Percentiles rank a stretch among this genome's conserved stretches.
phyloP scores from a whole-genome alignment of 2,888 invertebrate genomes.

The Orchestes rusci region DNA sequence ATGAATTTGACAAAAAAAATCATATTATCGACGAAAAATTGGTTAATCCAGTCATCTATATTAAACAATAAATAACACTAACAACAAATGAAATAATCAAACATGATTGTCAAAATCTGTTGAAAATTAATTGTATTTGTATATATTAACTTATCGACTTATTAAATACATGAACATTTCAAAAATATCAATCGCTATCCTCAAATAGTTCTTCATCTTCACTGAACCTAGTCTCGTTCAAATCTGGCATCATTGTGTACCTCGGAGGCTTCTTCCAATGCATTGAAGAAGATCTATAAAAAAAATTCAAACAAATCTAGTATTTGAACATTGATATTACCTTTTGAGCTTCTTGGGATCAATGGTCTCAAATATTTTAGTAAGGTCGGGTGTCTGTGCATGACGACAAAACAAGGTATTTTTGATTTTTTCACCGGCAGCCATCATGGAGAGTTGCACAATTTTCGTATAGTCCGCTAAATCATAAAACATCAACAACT shows the following conservation, averaged over 20 bases:
- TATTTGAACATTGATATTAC: too few species aligned
- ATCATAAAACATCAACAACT: slow-evolving; percentile 12
- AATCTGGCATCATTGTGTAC: slow-evolving; percentile 36
- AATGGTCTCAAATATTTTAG: slow-evolving; percentile 60
- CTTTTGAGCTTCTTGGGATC: slow-evolving; percentile 58
- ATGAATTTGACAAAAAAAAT: too few species aligned
- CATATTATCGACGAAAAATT: too few species aligned
- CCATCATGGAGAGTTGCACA: slow-evolving; percentile 18
- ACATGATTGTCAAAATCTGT: too few species aligned
- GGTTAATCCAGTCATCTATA: too few species aligned
- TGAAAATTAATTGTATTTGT: too few species aligned
- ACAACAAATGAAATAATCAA: too few species aligned
- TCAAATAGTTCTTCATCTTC: too few species aligned
- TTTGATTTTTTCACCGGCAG: slow-evolving; percentile 39
- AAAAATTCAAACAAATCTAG: slow-evolving; percentile 1
- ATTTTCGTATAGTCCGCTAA: slow-evolving; percentile 35
- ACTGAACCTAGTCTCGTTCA: slow-evolving; percentile 18
- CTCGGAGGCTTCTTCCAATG: slow-evolving; percentile 67
- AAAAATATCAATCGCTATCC: too few species aligned
- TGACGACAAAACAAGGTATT: slow-evolving; percentile 57
- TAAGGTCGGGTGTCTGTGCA: slow-evolving; percentile 57
- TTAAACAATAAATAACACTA: too few species aligned
- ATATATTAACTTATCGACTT: too few species aligned
- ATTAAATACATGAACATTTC: too few species aligned
- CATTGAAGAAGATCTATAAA: slow-evolving; percentile 57